Conservation (phyloP, 2,888 invertebrate genomes). For the Oeneis ivallda region DNA sequence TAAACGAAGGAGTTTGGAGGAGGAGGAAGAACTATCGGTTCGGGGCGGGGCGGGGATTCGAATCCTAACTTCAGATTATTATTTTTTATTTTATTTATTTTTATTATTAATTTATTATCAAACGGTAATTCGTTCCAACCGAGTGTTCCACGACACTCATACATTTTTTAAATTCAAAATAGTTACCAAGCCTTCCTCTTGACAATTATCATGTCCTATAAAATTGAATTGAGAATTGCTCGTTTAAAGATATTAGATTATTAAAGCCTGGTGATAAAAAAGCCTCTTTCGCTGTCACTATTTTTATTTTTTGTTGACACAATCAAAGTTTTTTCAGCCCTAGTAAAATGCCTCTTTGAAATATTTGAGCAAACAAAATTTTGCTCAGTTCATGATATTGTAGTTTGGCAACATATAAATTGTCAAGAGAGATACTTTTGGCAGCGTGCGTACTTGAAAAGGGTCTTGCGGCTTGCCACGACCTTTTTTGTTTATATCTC, state of each 20-base stretch:
- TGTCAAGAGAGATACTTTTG: constrained; percentile 16
- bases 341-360: constrained; percentile 29
- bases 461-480: constrained; percentile 6
- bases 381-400: constrained; percentile 22
- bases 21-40: too few species aligned
- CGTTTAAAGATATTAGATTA: too few species aligned
- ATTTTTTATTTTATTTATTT: too few species aligned
- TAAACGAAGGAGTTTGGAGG: too few species aligned
- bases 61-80: too few species aligned
- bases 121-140: too few species aligned
- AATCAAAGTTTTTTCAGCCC: constrained; percentile 10
- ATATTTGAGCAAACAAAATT: constrained; percentile 36
- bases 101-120: too few species aligned
- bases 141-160: too few species aligned
- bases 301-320: background rate
- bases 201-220: background rate
- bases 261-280: too few species aligned
- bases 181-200: background rate
- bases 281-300: background rate
- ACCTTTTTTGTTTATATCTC: constrained; percentile 16
- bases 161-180: background rate
- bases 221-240: too few species aligned
- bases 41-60: too few species aligned
- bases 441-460: constrained; percentile 7
- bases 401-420: constrained; percentile 20